Conservation (phyloP, 2,113 vertebrate species). For the Chaetodon auriga region DNA sequence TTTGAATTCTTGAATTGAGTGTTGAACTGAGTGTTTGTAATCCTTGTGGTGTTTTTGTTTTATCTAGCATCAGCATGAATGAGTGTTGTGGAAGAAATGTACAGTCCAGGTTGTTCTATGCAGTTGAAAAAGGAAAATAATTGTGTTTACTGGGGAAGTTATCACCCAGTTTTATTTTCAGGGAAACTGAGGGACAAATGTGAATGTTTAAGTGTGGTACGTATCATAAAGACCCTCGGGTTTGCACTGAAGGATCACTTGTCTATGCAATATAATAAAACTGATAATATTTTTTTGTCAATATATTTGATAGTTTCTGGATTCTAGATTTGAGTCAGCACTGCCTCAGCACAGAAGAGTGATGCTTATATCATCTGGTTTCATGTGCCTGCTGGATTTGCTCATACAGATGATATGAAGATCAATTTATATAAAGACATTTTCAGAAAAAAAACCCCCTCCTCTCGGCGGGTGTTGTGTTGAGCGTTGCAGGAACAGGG, state of each 20-base stretch:
- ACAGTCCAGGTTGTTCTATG: constrained; percentile 20
- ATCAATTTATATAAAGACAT: constrained; percentile 24
- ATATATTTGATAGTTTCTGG: constrained; percentile 47
- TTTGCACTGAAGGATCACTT: constrained; percentile 61
- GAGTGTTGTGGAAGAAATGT: background rate
- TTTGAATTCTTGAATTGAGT: background rate
- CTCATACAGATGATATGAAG: constrained; percentile 64
- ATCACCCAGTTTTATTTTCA: constrained; percentile 45
- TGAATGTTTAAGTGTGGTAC: constrained; percentile 64
- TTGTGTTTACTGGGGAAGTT: constrained; percentile 21
- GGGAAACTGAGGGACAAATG: constrained; percentile 22
- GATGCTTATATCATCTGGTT: constrained; percentile 69
- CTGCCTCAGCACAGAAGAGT: constrained; percentile 58
- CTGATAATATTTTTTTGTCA: constrained; percentile 39
- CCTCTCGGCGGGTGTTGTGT: constrained; percentile 31
- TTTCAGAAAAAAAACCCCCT: constrained; percentile 16
- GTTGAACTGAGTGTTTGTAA: constrained; percentile 34
- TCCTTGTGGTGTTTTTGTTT: constrained; percentile 29
- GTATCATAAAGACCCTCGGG: constrained; percentile 35
- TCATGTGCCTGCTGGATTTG: constrained; percentile 79
- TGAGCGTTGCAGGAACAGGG: constrained; percentile 8
- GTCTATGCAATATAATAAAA: constrained; percentile 70
- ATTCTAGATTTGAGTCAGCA: constrained; percentile 43
- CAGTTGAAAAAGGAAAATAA: constrained; percentile 32
- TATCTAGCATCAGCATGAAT: constrained; percentile 29